Base-by-base conservation (phyloP, 2,888 invertebrate species). In the Malacosoma neustria region DNA sequence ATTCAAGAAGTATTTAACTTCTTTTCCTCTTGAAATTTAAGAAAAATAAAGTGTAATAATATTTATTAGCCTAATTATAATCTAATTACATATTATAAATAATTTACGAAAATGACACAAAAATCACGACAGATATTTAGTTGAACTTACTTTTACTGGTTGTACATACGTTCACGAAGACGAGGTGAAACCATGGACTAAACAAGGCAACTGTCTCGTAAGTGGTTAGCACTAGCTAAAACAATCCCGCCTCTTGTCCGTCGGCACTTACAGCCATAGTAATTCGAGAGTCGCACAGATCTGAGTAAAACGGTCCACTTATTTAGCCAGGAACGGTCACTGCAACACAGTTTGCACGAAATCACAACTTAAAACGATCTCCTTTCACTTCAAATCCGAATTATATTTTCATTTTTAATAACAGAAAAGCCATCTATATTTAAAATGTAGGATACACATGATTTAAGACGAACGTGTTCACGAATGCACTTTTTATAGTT, bases 371-470 rank as follows among this genome's bases (percentile, higher is more conserved):
- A 57, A 56, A 61, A 60, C 55, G 50, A 60, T 54, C 65, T 64
- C 73, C 81, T 82, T 81, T 82, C 82, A 81, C 81, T 74, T 51
- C 61, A 67, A 64, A 68, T 66, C 66, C 65, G 56, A 63, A 61
- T 63, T 58, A n/a, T n/a, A n/a, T n/a, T n/a, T n/a, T n/a, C n/a
- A n/a, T n/a, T n/a, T n/a, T n/a, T n/a, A n/a, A n/a, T n/a, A n/a
- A n/a, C n/a, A n/a, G n/a, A n/a, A 57, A 59, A 75, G 70, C 57
- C 60, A 53, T 43, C 69, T 75, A 63, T 80, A 73, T 74, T 63
- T 47, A 48, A 35, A 41, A 37, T 22, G 9, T 22, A 5, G 6
- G 13, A 5, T 13, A 32, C 5, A 13, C n/a, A 32, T 13, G 7
- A 32, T 13, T 7, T n/a, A 32, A n/a, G 13, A 13, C 14, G 7